Conservation (phyloP, 2,888 invertebrate genomes). For the Drosophila maculinotata region DNA sequence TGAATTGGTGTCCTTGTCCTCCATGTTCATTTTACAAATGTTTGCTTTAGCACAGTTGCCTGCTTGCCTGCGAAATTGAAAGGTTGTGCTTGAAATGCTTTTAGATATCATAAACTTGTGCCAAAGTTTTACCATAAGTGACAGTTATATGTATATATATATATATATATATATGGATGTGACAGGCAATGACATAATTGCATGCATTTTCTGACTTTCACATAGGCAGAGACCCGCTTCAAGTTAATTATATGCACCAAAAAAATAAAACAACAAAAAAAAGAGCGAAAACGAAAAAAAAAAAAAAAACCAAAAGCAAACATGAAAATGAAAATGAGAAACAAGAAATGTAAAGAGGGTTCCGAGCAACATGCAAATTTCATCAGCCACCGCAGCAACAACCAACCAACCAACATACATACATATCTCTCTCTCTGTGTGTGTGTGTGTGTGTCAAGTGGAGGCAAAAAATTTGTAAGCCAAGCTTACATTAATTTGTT, state of each 20-base stretch:
- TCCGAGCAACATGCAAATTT: slow-evolving; percentile 67
- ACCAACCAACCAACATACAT: not conserved
- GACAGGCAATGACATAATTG: slow-evolving; percentile 53
- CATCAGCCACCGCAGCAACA: slow-evolving; percentile 35
- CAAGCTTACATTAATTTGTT: slow-evolving; percentile 76
- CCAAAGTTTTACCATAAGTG: slow-evolving; percentile 25
- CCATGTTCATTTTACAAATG: slow-evolving; percentile 19
- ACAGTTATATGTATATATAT: slow-evolving; percentile 14
- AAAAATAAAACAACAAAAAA: slow-evolving; percentile 23
- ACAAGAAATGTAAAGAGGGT: slow-evolving; percentile 37
- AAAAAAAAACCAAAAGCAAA: slow-evolving; percentile 12
- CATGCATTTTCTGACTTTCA: slow-evolving; percentile 53
- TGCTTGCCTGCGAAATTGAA: slow-evolving; percentile 36
- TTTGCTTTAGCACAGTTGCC: slow-evolving; percentile 29
- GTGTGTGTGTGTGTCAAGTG: slow-evolving; percentile 51
- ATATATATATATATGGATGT: not conserved
- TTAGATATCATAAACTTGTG: slow-evolving; percentile 32
- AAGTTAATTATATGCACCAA: slow-evolving; percentile 73
- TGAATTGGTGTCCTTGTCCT: not conserved
- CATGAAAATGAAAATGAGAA: slow-evolving; percentile 37
- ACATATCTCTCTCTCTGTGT: slow-evolving; percentile 6
- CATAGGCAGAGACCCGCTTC: slow-evolving; percentile 65
- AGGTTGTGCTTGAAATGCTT: slow-evolving; percentile 35
- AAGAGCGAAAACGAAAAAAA: slow-evolving; percentile 13
- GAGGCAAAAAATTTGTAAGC: slow-evolving; percentile 49